These are phyloP conservation scores for Ictidomys tridecemlineatus DNA, from an alignment of 2,113 vertebrate genomes.

Conservation along the genomic window DNA sequence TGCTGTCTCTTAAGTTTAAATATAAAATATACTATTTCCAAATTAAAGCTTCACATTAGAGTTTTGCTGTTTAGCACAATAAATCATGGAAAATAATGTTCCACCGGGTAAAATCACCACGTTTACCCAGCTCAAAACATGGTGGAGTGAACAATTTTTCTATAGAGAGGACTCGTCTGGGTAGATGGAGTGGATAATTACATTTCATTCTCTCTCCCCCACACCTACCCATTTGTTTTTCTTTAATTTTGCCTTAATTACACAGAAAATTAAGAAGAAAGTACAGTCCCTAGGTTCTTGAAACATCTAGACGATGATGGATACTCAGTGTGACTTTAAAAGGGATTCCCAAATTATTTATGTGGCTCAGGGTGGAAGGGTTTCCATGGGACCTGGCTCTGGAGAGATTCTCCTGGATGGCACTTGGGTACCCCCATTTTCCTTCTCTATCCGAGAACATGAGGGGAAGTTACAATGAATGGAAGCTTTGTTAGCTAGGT, in stretches of 20 bases:
- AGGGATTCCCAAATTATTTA: not conserved
- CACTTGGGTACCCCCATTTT: accelerated
- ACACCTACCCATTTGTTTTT: conserved; percentile 24
- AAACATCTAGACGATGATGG: not conserved
- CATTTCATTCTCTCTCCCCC: not conserved
- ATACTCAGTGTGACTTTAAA: not conserved
- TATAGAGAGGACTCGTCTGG: not conserved
- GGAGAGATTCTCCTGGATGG: not conserved
- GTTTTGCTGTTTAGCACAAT: not conserved
- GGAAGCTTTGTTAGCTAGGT: too few relatives aligned
- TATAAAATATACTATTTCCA: not conserved
- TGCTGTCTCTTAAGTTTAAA: not conserved
- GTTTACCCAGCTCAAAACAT: conserved; percentile 1
- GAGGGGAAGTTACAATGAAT: accelerated
- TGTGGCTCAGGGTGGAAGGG: not conserved
- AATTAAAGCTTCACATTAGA: not conserved
- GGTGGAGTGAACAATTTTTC: not conserved
- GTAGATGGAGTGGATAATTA: not conserved
- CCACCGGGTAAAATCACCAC: not conserved
- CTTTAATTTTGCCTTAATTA: conserved; percentile 63
- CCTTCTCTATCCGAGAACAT: not conserved
- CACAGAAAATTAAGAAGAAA: conserved; percentile 63
- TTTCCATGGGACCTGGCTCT: not conserved
- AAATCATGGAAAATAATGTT: not conserved
- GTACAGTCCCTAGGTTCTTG: not conserved